Conservation (phyloP, 2,797 vertebrate species). For the Acipenser transmontanus region DNA sequence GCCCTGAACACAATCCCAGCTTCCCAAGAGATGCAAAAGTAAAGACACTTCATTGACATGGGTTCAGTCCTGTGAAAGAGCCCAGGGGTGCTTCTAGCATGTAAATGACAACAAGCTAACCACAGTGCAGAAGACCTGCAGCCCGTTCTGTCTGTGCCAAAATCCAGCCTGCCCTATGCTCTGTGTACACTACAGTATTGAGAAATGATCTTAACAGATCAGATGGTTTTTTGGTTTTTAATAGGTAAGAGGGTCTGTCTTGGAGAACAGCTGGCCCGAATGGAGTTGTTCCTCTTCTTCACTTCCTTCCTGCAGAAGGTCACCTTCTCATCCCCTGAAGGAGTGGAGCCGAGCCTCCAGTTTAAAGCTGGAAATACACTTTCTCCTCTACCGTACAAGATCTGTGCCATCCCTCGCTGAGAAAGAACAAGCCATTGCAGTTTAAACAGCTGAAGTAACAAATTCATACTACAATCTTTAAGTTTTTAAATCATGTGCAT, state of each 20-base stretch:
- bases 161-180: no score
- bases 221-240: neutral
- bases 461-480: neutral
- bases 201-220: neutral
- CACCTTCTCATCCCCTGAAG: constrained; percentile 19
- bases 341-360: constrained; percentile 33
- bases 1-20: no score
- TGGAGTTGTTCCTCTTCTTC: constrained; percentile 36
- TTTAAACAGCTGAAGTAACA: neutral
- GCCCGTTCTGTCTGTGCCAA: no score
- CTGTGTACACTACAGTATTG: no score
- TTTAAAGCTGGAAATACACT: constrained; percentile 53
- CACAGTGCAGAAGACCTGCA: no score
- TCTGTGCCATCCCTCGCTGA: constrained; percentile 50
- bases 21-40: no score
- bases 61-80: no score
- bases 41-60: no score
- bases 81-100: no score
- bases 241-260: neutral
- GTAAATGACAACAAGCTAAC: no score
- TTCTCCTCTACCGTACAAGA: constrained; percentile 44
- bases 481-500: no score
- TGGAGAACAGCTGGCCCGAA: constrained; percentile 26
- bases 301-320: constrained; percentile 27
- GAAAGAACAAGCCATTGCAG: neutral